These are phyloP conservation scores for Danaus chrysippus DNA, from an alignment of 2,888 invertebrate species.

Conservation along the genomic window DNA sequence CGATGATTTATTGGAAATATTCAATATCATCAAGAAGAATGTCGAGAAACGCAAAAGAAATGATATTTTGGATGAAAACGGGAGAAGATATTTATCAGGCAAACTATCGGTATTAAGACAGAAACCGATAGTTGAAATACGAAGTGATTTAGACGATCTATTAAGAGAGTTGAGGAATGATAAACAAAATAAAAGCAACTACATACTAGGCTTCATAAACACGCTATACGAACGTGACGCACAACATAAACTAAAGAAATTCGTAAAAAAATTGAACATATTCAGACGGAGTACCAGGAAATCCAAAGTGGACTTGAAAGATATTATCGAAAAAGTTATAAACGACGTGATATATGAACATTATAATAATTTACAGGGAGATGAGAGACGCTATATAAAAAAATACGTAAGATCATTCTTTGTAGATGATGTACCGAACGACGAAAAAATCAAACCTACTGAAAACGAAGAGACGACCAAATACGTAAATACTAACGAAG, in stretches of 20 bases:
- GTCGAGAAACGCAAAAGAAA: conserved; percentile 42
- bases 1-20: conserved; percentile 42
- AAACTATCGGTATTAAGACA: conserved; percentile 37
- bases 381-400: conserved; percentile 38
- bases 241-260: conserved; percentile 31
- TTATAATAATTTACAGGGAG: conserved; percentile 38
- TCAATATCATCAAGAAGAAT: conserved; percentile 41
- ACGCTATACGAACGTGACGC: conserved; percentile 41
- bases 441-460: neutral
- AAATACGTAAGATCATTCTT: conserved; percentile 26
- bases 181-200: conserved; percentile 24
- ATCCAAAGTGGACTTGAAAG: conserved; percentile 33
- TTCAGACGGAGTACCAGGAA: conserved; percentile 37
- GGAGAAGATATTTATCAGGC: conserved; percentile 35
- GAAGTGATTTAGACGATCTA: conserved; percentile 32
- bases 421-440: neutral
- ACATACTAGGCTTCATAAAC: conserved; percentile 42
- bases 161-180: conserved; percentile 27
- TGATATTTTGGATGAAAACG: conserved; percentile 37
- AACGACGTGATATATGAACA: conserved; percentile 46
- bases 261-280: conserved; percentile 39
- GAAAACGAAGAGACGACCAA: neutral
- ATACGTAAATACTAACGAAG: neutral
- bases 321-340: conserved; percentile 39
- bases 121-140: conserved; percentile 32